These are phyloP conservation scores for Ditula angustiorana DNA, from an alignment of 2,888 invertebrate genomes.

Conservation along the genomic window DNA sequence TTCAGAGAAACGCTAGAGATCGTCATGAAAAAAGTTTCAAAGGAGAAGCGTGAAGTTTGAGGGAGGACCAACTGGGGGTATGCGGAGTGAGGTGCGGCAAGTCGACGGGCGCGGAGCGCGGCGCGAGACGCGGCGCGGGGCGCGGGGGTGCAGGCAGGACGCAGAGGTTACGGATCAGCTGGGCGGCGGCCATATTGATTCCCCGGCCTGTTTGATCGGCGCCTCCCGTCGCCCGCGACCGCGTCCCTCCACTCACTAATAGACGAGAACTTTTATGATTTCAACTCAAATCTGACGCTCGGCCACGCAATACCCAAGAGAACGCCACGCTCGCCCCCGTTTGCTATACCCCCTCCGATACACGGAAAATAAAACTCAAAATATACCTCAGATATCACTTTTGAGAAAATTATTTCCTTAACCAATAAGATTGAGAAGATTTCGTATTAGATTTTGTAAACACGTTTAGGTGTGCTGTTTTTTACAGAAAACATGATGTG, in stretches of 20 bases:
- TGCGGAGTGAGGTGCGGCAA: constrained; percentile 44
- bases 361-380: constrained; percentile 19
- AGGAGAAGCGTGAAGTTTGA: constrained; percentile 73
- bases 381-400: not conserved
- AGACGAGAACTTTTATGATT: constrained; percentile 85
- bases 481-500: no score
- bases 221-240: constrained; percentile 67
- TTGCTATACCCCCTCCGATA: constrained; percentile 12
- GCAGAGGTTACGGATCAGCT: constrained; percentile 84
- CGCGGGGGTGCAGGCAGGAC: constrained; percentile 62
- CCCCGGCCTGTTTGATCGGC: constrained; percentile 84
- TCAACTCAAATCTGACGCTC: constrained; percentile 78
- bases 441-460: not conserved
- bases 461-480: not conserved
- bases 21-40: constrained; percentile 41
- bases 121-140: constrained; percentile 25
- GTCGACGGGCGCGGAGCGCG: constrained; percentile 39
- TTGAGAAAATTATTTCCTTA: not conserved
- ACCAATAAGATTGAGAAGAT: not conserved
- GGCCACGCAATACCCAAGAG: constrained; percentile 42
- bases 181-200: constrained; percentile 85
- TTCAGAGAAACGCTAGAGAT: constrained; percentile 28
- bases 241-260: constrained; percentile 63
- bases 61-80: constrained; percentile 55
- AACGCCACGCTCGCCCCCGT: constrained; percentile 17